phyloP scores from a whole-genome alignment of 2,113 vertebrate genomes.

The Spermophilus dauricus region DNA sequence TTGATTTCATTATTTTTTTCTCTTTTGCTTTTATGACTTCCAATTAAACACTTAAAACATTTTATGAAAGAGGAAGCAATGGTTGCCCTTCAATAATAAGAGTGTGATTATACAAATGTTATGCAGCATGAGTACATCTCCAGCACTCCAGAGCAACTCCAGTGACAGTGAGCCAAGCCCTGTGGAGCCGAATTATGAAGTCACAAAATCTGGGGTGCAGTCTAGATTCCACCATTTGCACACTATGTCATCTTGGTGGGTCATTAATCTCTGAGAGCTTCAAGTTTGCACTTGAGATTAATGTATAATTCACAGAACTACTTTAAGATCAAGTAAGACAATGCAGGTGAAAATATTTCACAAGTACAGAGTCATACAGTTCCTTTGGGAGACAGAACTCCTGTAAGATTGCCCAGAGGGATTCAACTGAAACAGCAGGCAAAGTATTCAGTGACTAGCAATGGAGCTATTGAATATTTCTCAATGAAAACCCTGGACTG shows the following conservation, averaged over 20 bases:
- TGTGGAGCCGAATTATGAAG: not conserved
- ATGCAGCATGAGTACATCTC: not conserved
- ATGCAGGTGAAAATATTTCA: not conserved
- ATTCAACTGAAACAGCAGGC: not conserved
- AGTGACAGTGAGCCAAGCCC: too few relatives aligned
- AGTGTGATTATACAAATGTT: not conserved
- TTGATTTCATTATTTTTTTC: not conserved
- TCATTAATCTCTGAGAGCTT: not conserved
- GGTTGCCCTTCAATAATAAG: not conserved
- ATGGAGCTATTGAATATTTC: not conserved
- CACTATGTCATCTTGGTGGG: not conserved
- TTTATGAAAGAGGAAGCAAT: not conserved
- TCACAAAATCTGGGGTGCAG: not conserved
- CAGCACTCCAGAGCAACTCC: not conserved
- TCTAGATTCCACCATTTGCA: not conserved
- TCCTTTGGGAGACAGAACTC: not conserved
- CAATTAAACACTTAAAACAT: conserved; percentile 34
- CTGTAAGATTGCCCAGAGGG: fast-evolving
- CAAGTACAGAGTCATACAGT: not conserved
- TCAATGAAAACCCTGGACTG: not conserved
- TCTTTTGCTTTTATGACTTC: conserved; percentile 23
- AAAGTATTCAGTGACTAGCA: not conserved
- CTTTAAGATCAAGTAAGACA: not conserved
- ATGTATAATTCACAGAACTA: not conserved
- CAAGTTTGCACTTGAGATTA: not conserved